Conservation (phyloP, 2,113 vertebrate species). For the Nipponia nippon region DNA sequence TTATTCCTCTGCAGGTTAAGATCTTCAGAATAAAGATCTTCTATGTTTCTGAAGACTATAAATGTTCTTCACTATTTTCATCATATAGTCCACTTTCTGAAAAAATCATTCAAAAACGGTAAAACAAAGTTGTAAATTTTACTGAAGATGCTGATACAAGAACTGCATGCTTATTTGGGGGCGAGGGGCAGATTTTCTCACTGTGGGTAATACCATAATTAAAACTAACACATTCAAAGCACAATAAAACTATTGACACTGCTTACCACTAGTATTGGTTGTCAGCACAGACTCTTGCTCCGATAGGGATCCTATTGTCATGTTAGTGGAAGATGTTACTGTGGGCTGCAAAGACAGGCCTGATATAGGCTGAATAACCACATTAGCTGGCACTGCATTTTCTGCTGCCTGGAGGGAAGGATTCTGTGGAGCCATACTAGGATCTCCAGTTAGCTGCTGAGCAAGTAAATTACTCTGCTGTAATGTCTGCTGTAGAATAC, state of each 20-base stretch:
- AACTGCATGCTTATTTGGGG: background rate
- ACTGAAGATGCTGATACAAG: background rate
- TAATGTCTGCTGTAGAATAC: constrained; percentile 90
- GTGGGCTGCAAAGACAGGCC: constrained; percentile 87
- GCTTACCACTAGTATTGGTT: constrained; percentile 70
- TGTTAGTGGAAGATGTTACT: constrained; percentile 76
- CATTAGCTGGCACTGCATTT: constrained; percentile 80
- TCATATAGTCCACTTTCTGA: background rate
- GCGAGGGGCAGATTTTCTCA: background rate
- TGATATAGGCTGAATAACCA: constrained; percentile 91
- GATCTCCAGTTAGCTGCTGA: constrained; percentile 84
- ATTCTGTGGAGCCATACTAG: constrained; percentile 71
- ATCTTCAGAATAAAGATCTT: background rate
- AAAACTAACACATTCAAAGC: background rate
- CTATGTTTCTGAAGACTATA: background rate
- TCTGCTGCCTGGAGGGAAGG: constrained; percentile 79
- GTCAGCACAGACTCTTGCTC: constrained; percentile 83
- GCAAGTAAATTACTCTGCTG: constrained; percentile 87
- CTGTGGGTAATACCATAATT: background rate
- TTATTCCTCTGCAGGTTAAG: background rate
- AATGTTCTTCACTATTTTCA: background rate
- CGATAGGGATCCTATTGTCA: constrained; percentile 82
- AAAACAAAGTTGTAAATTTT: background rate
- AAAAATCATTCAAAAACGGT: background rate
- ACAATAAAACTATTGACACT: background rate